Conservation (phyloP, 2,113 vertebrate species). For the Atherinomorus stipes region DNA sequence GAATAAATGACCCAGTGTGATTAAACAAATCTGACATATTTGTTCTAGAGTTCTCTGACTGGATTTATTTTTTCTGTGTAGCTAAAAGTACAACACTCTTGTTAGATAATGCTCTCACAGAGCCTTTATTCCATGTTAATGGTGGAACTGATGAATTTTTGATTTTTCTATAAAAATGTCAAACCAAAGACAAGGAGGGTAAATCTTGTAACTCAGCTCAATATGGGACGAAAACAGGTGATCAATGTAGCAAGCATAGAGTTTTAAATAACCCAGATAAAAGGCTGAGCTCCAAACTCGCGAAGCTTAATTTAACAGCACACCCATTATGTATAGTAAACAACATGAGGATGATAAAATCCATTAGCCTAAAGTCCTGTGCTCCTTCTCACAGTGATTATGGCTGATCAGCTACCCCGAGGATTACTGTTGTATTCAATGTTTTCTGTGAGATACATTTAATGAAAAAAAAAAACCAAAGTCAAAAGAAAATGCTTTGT, state of each 20-base stretch:
- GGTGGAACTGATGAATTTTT: conserved; percentile 8
- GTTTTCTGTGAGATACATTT: not conserved
- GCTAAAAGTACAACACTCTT: not conserved
- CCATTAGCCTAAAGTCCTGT: too few species aligned
- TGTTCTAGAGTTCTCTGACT: not conserved
- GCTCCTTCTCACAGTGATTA: too few species aligned
- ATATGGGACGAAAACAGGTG: not conserved
- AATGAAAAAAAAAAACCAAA: not conserved
- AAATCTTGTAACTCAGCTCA: conserved; percentile 2
- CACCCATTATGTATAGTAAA: not conserved
- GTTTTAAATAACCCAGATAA: not conserved
- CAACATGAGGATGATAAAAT: too few species aligned
- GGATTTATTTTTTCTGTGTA: not conserved
- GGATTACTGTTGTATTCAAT: not conserved
- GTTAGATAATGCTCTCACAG: not conserved
- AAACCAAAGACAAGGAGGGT: not conserved
- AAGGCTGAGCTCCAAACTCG: not conserved
- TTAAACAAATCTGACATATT: not conserved
- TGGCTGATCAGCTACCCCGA: too few species aligned
- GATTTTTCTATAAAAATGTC: conserved; percentile 23
- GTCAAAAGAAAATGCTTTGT: not conserved
- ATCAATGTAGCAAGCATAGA: not conserved
- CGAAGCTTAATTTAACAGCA: not conserved
- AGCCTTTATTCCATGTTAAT: not conserved
- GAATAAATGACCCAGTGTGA: not conserved